Evolutionary conservation across 2,113 vertebrate species (phyloP).

Genomic region (Syngnathus typhle): DNA sequence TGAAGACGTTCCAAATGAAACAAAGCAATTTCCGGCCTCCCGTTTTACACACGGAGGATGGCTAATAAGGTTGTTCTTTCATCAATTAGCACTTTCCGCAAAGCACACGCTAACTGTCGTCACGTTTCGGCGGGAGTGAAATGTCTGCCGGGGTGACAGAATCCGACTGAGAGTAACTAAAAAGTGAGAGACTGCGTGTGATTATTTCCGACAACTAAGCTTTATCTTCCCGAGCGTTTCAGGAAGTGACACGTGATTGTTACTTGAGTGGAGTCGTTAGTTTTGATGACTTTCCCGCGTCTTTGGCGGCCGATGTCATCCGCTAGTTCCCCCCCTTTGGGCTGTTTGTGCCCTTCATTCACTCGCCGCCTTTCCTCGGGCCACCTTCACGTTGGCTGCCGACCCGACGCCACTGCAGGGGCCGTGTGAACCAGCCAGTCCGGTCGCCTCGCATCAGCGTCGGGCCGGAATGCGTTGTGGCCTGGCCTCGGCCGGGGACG

Average conservation of each 20-base stretch:
- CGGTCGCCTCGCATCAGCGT: slow-evolving; percentile 73
- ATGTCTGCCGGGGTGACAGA: slow-evolving; percentile 74
- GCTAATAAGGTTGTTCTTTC: slow-evolving; percentile 79
- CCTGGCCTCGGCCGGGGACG: slow-evolving; percentile 43
- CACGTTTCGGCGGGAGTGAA: slow-evolving; percentile 71
- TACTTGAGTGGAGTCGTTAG: slow-evolving; percentile 12
- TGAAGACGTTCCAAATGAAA: slow-evolving; percentile 75
- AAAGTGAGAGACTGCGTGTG: slow-evolving; percentile 11
- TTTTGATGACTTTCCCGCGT: slow-evolving; percentile 8
- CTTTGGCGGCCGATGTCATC: slow-evolving; percentile 42
- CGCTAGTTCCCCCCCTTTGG: slow-evolving; percentile 45
- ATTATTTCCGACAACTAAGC: slow-evolving; percentile 11
- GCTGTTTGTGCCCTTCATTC: slow-evolving; percentile 49
- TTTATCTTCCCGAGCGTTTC: not conserved
- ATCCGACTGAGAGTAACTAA: slow-evolving; percentile 65
- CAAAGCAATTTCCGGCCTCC: slow-evolving; percentile 76
- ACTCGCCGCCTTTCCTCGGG: slow-evolving; percentile 33
- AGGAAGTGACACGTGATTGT: not conserved
- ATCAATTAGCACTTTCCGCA: slow-evolving; percentile 88
- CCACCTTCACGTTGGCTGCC: slow-evolving; percentile 43
- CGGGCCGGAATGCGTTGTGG: slow-evolving; percentile 62
- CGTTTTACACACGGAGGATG: slow-evolving; percentile 59
- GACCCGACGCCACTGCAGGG: slow-evolving; percentile 55
- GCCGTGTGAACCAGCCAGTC: slow-evolving; percentile 59
- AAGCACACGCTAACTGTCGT: slow-evolving; percentile 76